Evolutionary conservation across 2,113 vertebrate genomes (phyloP).

Genomic region (Sigmodon hispidus): DNA sequence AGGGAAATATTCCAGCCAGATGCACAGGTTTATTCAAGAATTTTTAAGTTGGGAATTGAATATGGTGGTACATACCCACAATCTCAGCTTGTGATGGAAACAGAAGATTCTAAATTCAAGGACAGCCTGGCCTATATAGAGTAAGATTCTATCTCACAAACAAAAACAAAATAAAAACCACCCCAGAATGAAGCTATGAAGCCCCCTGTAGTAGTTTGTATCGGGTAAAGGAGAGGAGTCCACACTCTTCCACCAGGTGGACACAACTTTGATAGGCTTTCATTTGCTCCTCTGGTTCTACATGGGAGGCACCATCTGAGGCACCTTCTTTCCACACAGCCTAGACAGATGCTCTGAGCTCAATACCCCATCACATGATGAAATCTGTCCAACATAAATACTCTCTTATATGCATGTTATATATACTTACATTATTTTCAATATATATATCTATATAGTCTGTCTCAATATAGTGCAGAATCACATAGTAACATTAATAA

Average conservation of each 20-base stretch:
- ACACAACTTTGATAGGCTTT: neutral
- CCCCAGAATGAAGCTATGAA: neutral
- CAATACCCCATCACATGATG: neutral
- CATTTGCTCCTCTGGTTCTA: neutral
- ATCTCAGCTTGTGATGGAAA: neutral
- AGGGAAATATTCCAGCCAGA: neutral
- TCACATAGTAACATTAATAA: neutral
- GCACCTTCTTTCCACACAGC: neutral
- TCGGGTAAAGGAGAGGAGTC: neutral
- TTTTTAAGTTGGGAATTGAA: neutral
- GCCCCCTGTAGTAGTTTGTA: neutral
- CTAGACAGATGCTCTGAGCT: neutral
- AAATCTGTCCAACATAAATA: neutral
- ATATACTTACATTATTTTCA: neutral
- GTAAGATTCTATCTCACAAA: neutral
- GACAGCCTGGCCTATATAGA: neutral
- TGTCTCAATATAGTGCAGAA: neutral
- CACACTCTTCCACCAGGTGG: neutral
- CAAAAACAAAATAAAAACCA: no score
- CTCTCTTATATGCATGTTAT: neutral
- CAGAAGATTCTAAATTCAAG: neutral
- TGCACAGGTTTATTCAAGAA: neutral
- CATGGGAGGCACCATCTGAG: neutral
- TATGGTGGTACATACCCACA: neutral
- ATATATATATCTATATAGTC: neutral